These are phyloP conservation scores for Brevimyrus niger DNA, from an alignment of 2,113 vertebrate genomes.

Conservation along the genomic window DNA sequence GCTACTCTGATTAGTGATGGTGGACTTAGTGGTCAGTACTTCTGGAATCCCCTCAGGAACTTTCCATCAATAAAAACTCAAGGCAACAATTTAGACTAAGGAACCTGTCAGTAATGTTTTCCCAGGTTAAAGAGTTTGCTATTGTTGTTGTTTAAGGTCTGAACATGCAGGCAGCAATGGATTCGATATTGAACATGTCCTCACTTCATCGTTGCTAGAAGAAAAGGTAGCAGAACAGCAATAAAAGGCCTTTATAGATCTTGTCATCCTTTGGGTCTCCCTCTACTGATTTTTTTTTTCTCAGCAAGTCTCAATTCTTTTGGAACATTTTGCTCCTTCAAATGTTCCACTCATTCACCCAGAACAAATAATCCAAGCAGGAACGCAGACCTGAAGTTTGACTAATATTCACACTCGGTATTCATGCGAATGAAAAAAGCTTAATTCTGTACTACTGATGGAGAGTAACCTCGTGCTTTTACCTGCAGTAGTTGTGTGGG, in stretches of 20 bases:
- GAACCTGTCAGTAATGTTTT: neutral
- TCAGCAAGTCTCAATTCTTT: neutral
- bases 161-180: neutral
- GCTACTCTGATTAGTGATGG: neutral
- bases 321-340: neutral
- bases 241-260: neutral
- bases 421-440: neutral
- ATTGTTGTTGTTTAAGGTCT: neutral
- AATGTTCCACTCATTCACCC: conserved; percentile 1
- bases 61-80: neutral
- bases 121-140: neutral
- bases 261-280: neutral
- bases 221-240: neutral
- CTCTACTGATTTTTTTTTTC: neutral
- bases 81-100: conserved; percentile 2
- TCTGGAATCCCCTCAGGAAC: neutral
- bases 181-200: neutral
- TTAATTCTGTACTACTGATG: neutral
- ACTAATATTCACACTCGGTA: neutral
- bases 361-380: neutral
- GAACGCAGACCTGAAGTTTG: neutral
- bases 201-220: neutral
- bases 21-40: neutral
- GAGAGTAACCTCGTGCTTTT: conserved; percentile 19
- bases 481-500: conserved; percentile 95